Conservation (phyloP, 1,140 invertebrate genomes). For the Drosophila pectinifera region DNA sequence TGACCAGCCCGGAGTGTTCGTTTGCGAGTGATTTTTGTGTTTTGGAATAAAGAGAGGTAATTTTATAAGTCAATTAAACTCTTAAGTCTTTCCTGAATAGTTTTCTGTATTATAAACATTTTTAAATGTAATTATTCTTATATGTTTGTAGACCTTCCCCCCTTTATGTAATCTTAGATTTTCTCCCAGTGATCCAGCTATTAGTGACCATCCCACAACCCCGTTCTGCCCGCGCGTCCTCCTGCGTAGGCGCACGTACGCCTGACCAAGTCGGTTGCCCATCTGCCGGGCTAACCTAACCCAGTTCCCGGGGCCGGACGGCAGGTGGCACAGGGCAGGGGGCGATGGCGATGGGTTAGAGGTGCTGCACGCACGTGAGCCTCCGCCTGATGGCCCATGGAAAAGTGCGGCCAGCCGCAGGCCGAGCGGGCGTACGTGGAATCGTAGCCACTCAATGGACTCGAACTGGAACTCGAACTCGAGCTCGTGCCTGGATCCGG, state of each 20-base stretch:
- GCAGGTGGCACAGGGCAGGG: constrained; percentile 14
- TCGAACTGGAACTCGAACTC: constrained; percentile 7
- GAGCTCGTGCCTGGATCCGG: neutral
- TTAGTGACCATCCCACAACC: constrained; percentile 1
- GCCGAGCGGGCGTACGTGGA: constrained; percentile 26
- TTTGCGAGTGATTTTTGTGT: too few species aligned
- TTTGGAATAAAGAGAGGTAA: too few species aligned
- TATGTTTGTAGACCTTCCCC: neutral
- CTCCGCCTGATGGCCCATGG: constrained; percentile 50
- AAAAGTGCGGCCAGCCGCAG: constrained; percentile 45
- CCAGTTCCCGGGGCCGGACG: constrained; percentile 45
- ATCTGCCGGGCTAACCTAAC: constrained; percentile 61
- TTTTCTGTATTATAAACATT: neutral
- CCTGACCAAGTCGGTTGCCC: constrained; percentile 40
- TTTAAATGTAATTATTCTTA: neutral
- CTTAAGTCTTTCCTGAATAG: neutral
- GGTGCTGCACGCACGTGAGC: constrained; percentile 60
- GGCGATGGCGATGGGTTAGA: constrained; percentile 5
- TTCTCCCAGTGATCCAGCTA: constrained; percentile 7
- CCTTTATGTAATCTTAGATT: neutral
- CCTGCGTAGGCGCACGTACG: constrained; percentile 50
- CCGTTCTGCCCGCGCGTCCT: constrained; percentile 1
- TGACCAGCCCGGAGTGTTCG: too few species aligned
- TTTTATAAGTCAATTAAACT: neutral
- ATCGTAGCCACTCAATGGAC: constrained; percentile 51